Evolutionary conservation across 2,888 invertebrate species (phyloP).

Genomic region (Ormyrus rosae): DNA sequence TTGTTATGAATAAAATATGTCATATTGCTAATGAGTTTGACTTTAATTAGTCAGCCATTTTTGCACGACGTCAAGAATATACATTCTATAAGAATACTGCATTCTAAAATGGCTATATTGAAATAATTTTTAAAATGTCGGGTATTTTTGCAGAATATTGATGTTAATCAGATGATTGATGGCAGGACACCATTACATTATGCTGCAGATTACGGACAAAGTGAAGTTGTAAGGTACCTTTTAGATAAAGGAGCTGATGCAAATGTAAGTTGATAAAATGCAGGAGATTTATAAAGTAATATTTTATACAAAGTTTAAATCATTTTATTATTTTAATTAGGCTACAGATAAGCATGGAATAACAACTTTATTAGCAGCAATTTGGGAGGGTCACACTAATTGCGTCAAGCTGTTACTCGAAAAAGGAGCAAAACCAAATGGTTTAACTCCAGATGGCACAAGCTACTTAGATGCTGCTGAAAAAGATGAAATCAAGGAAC

Average conservation of each 20-base stretch:
- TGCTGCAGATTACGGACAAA: slow-evolving; percentile 98
- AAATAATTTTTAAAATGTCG: too few relatives aligned
- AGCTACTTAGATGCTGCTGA: slow-evolving; percentile 93
- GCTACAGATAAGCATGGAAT: slow-evolving; percentile 96
- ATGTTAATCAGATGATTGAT: slow-evolving; percentile 91
- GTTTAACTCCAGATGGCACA: slow-evolving; percentile 91
- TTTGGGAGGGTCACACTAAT: slow-evolving; percentile 96
- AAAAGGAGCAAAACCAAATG: slow-evolving; percentile 83
- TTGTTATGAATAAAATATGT: too few relatives aligned
- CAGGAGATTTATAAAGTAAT: background rate
- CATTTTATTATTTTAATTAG: slow-evolving; percentile 76
- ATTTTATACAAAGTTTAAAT: background rate
- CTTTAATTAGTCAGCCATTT: too few relatives aligned
- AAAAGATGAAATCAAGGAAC: slow-evolving; percentile 91
- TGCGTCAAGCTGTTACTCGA: slow-evolving; percentile 92
- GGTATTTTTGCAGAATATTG: slow-evolving; percentile 80
- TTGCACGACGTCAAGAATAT: too few relatives aligned
- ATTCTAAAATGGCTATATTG: too few relatives aligned
- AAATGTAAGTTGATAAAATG: slow-evolving; percentile 83
- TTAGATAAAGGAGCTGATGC: slow-evolving; percentile 93
- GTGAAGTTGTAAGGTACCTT: slow-evolving; percentile 90
- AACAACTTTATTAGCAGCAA: slow-evolving; percentile 93
- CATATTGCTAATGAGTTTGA: too few relatives aligned
- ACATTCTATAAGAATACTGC: too few relatives aligned
- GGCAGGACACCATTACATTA: slow-evolving; percentile 94